These are phyloP conservation scores for Cyclina sinensis DNA, from an alignment of 1,140 invertebrate species.

Conservation along the genomic window DNA sequence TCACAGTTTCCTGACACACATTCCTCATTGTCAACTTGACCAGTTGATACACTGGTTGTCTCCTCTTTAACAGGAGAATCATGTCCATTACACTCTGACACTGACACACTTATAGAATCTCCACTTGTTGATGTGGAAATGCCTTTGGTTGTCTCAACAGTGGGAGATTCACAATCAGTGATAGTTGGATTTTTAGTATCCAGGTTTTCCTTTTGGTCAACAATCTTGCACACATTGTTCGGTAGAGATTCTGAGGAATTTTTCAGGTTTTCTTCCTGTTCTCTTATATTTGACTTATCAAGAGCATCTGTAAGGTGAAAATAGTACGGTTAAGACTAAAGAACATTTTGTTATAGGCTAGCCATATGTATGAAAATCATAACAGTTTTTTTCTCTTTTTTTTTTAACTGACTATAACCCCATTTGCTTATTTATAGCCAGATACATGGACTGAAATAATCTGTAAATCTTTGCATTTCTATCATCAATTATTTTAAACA, in stretches of 20 bases:
- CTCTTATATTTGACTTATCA: slow-evolving; percentile 56
- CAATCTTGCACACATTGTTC: slow-evolving; percentile 35
- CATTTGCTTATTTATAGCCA: no score
- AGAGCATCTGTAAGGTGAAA: slow-evolving; percentile 24
- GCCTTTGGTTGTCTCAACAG: slow-evolving; percentile 56
- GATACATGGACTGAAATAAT: no score
- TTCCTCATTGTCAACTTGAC: slow-evolving; percentile 8
- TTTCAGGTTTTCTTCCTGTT: slow-evolving; percentile 64
- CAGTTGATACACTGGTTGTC: not conserved
- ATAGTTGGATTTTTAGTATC: slow-evolving; percentile 54
- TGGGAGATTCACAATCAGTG: slow-evolving; percentile 63
- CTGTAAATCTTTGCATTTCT: no score
- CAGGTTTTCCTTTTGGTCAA: slow-evolving; percentile 61
- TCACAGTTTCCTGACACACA: slow-evolving; percentile 45
- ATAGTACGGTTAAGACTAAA: no score
- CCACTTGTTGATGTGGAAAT: slow-evolving; percentile 67
- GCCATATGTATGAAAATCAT: no score
- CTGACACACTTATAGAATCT: slow-evolving; percentile 65
- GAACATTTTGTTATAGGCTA: no score
- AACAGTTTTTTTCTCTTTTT: no score
- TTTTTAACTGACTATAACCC: no score
- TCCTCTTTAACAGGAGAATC: slow-evolving; percentile 74
- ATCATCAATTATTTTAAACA: no score
- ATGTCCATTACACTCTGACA: slow-evolving; percentile 77
- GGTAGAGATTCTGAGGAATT: slow-evolving; percentile 66